These are phyloP conservation scores for Pterostichus niger DNA, from an alignment of 2,888 invertebrate species.

Conservation along the genomic window DNA sequence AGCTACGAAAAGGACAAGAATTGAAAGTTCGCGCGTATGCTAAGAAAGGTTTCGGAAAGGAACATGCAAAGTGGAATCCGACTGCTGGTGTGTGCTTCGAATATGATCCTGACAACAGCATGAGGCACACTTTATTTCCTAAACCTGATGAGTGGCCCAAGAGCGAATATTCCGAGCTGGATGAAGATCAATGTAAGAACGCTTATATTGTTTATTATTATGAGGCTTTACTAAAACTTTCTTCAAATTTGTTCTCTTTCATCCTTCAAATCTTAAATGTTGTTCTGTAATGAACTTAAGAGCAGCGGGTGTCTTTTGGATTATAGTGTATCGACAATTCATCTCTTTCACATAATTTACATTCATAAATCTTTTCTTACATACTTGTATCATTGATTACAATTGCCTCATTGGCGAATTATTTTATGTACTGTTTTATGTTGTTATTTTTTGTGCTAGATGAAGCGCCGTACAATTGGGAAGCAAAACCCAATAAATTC, in stretches of 20 bases:
- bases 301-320: no score
- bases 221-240: no score
- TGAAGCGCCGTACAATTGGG: constrained; percentile 96
- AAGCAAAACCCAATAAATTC: constrained; percentile 97
- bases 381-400: no score
- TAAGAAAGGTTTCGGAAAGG: constrained; percentile 97
- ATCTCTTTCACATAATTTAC: no score
- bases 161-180: constrained; percentile 96
- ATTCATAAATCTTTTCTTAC: no score
- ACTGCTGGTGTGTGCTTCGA: constrained; percentile 99
- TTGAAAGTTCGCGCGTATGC: constrained; percentile 97
- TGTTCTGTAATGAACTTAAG: no score
- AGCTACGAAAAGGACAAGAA: constrained; percentile 92
- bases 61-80: constrained; percentile 99
- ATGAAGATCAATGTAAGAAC: constrained; percentile 90
- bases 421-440: no score
- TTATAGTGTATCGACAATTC: no score
- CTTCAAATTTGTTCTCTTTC: no score
- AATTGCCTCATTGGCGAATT: no score
- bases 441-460: constrained; percentile 75
- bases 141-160: constrained; percentile 99
- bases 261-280: no score
- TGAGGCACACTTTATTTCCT: constrained; percentile 96
- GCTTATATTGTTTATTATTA: background rate
- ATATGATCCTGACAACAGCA: constrained; percentile 98